Conservation (phyloP, 2,888 invertebrate genomes). For the Trachelus tabidus region DNA sequence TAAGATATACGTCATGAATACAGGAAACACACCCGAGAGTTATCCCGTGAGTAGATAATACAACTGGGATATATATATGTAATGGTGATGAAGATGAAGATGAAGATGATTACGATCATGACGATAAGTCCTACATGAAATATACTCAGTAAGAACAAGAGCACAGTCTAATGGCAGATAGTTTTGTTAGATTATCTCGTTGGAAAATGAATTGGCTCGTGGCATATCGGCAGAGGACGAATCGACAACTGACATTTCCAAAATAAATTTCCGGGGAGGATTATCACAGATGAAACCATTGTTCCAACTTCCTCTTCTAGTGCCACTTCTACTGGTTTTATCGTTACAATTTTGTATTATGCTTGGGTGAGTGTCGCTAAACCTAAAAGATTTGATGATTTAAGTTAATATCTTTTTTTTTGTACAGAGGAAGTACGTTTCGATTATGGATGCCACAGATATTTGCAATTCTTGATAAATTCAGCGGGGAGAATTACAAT, state of each 20-base stretch:
- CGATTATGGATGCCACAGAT: slow-evolving; percentile 90
- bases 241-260: slow-evolving; percentile 60
- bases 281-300: slow-evolving; percentile 74
- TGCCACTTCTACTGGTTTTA: slow-evolving; percentile 74
- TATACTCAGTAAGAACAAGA: background rate
- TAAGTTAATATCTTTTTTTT: slow-evolving; percentile 14
- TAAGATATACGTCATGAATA: slow-evolving; percentile 75
- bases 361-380: slow-evolving; percentile 69
- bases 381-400: slow-evolving; percentile 1
- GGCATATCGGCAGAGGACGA: slow-evolving; percentile 53
- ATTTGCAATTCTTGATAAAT: slow-evolving; percentile 70
- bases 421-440: slow-evolving; percentile 78
- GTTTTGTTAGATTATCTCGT: slow-evolving; percentile 17
- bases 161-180: background rate
- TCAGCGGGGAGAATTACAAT: slow-evolving; percentile 22
- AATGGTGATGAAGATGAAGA: background rate
- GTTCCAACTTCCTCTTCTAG: slow-evolving; percentile 72
- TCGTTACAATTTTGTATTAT: slow-evolving; percentile 74
- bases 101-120: too few species aligned
- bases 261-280: slow-evolving; percentile 70
- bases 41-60: slow-evolving; percentile 17
- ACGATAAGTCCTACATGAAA: background rate
- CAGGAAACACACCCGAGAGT: slow-evolving; percentile 64
- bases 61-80: background rate
- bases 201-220: slow-evolving; percentile 22